phyloP scores from a whole-genome alignment of 2,797 vertebrate genomes.

The Bucorvus abyssinicus region DNA sequence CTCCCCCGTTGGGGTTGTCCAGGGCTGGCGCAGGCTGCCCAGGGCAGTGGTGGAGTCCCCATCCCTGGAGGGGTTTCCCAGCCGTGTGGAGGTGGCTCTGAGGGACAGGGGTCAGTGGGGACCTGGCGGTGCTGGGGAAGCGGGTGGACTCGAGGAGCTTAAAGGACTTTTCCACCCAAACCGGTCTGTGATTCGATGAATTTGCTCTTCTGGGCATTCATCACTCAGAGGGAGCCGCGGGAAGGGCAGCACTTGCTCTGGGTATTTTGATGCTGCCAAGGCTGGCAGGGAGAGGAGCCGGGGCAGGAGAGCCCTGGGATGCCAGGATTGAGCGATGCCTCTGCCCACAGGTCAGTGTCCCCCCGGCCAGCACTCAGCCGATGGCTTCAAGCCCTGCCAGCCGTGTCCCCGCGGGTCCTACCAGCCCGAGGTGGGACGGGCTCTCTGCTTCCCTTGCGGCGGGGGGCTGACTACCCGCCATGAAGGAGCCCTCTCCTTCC shows the following conservation, averaged over 20 bases:
- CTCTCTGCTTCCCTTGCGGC: constrained; percentile 91
- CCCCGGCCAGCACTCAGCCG: constrained; percentile 87
- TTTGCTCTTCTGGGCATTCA: neutral
- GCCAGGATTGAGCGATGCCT: neutral
- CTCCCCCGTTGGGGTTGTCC: no score
- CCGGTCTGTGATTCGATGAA: neutral
- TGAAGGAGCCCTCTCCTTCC: constrained; percentile 91
- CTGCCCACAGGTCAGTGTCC: constrained; percentile 87
- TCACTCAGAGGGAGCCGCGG: neutral
- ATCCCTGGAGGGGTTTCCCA: no score
- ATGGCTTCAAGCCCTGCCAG: constrained; percentile 95
- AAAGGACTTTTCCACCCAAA: neutral
- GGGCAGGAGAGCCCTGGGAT: neutral
- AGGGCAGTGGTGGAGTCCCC: no score
- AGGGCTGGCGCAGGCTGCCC: no score
- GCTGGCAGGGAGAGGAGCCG: neutral
- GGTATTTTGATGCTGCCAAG: neutral
- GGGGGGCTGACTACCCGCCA: constrained; percentile 91
- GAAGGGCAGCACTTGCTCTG: neutral
- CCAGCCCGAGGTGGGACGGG: constrained; percentile 91
- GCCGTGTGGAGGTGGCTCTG: no score
- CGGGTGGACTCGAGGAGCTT: no score
- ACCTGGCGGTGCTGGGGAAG: no score
- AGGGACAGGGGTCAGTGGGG: no score
- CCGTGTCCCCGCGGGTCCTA: constrained; percentile 88